A percentile compares a stretch with the other conserved stretches of the same genome.
phyloP scores from a whole-genome alignment of 92 coral and sea anemone species.

The Hydrozoanthus gracilis region DNA sequence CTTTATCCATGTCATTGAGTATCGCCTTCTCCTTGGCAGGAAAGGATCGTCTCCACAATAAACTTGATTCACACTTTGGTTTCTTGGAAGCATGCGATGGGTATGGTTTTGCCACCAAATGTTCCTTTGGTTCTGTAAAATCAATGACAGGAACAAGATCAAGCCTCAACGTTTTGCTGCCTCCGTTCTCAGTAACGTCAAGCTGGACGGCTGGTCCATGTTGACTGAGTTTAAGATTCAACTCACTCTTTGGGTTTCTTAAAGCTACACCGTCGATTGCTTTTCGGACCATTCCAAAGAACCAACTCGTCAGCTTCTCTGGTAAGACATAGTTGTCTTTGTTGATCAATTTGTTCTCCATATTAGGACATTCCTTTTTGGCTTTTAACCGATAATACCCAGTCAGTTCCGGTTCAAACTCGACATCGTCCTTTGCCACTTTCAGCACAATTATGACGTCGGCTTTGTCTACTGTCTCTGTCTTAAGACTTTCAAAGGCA shows the following conservation, averaged over 20 bases:
- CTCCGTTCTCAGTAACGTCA: constrained; percentile 58
- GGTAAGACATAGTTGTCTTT: constrained; percentile 55
- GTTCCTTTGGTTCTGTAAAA: constrained; percentile 56
- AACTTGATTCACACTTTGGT: constrained; percentile 35
- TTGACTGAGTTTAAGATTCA: constrained; percentile 46
- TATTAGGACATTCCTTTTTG: constrained; percentile 47
- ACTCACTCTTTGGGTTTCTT: constrained; percentile 12
- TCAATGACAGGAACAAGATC: constrained; percentile 77
- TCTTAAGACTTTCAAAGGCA: constrained; percentile 75
- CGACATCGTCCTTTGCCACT: constrained; percentile 36
- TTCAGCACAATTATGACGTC: constrained; percentile 80
- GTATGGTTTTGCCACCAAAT: constrained; percentile 73
- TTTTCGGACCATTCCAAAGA: constrained; percentile 53
- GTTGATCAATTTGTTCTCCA: constrained; percentile 45
- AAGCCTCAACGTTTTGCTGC: constrained; percentile 57
- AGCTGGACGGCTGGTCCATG: constrained; percentile 91
- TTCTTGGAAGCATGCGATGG: constrained; percentile 22
- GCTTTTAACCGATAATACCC: constrained; percentile 51
- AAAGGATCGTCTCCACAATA: constrained; percentile 89
- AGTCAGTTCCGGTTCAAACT: constrained; percentile 1
- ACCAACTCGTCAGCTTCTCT: constrained; percentile 65
- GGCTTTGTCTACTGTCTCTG: constrained; percentile 84
- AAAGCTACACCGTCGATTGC: constrained; percentile 50
- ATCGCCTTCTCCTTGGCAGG: constrained; percentile 74
- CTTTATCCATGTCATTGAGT: constrained; percentile 76